Conservation (phyloP, 2,888 invertebrate genomes). For the Agrochola lychnidis region DNA sequence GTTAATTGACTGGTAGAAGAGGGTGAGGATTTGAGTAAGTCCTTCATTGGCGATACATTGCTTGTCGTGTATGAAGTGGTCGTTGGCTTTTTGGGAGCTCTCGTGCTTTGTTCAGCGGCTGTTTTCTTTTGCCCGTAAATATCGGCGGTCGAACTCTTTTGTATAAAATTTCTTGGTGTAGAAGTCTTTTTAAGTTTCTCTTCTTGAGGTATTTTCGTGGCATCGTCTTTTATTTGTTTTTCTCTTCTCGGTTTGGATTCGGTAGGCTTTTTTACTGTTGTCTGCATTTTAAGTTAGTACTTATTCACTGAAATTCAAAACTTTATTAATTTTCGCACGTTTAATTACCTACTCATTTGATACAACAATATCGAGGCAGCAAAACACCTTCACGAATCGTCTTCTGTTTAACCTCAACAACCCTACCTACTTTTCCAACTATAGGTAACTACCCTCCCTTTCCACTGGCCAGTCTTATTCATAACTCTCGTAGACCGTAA, state of each 20-base stretch:
- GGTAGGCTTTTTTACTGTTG: conserved; percentile 68
- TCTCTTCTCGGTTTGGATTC: conserved; percentile 56
- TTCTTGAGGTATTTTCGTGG: conserved; percentile 69
- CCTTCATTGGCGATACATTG: conserved; percentile 80
- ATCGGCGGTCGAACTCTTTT: conserved; percentile 79
- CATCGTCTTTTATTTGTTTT: conserved; percentile 73
- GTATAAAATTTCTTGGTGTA: conserved; percentile 79
- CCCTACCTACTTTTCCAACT: background rate
- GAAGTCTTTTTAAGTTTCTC: conserved; percentile 78
- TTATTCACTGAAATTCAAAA: conserved; percentile 31
- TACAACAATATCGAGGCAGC: background rate
- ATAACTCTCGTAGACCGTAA: too few relatives aligned
- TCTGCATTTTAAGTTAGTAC: conserved; percentile 69
- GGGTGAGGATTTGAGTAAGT: conserved; percentile 78
- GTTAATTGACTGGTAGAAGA: conserved; percentile 75
- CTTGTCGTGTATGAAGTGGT: conserved; percentile 61
- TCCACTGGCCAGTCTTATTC: background rate
- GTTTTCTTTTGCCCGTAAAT: conserved; percentile 81
- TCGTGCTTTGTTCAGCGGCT: conserved; percentile 57
- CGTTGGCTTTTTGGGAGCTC: conserved; percentile 77
- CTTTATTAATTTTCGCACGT: too few relatives aligned
- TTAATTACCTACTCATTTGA: background rate
- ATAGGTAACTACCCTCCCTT: background rate
- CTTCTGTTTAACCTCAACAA: too few relatives aligned
- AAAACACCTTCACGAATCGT: background rate